Conservation (phyloP, 2,888 invertebrate genomes). For the Proisotoma minuta region DNA sequence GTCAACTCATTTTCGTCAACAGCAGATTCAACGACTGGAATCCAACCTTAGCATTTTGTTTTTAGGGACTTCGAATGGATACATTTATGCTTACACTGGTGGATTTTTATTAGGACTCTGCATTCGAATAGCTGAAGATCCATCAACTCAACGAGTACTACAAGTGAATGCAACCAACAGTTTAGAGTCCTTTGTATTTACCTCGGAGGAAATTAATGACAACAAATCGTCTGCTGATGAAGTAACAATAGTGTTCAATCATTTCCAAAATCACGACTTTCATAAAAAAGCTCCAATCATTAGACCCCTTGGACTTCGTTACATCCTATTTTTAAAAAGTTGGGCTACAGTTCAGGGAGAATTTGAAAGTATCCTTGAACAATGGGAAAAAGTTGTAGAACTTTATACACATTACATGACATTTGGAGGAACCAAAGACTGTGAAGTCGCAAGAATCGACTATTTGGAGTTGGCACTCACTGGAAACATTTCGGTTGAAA, state of each 20-base stretch:
- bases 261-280: slow-evolving; percentile 32
- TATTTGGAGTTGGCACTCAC: slow-evolving; percentile 42
- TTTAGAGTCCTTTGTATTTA: slow-evolving; percentile 35
- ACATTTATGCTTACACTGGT: slow-evolving; percentile 50
- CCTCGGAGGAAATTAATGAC: slow-evolving; percentile 22
- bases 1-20: slow-evolving; percentile 37
- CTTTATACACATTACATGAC: slow-evolving; percentile 41
- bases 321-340: slow-evolving; percentile 37
- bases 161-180: slow-evolving; percentile 31
- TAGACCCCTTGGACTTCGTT: slow-evolving; percentile 41
- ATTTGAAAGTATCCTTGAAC: slow-evolving; percentile 36
- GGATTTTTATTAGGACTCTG: slow-evolving; percentile 38
- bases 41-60: slow-evolving; percentile 65
- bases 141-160: slow-evolving; percentile 12
- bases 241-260: slow-evolving; percentile 24
- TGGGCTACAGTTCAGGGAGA: slow-evolving; percentile 42
- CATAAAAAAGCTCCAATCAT: slow-evolving; percentile 33
- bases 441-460: slow-evolving; percentile 35
- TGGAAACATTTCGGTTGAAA: slow-evolving; percentile 41
- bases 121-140: slow-evolving; percentile 21
- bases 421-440: slow-evolving; percentile 32
- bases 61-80: slow-evolving; percentile 70
- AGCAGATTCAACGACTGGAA: slow-evolving; percentile 39
- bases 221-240: slow-evolving; percentile 12
- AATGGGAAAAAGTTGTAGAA: slow-evolving; percentile 40